Percentiles rank a stretch among this genome's conserved stretches.
Conservation (phyloP, 2,797 vertebrate genomes). For the Leptoclinus maculatus region DNA sequence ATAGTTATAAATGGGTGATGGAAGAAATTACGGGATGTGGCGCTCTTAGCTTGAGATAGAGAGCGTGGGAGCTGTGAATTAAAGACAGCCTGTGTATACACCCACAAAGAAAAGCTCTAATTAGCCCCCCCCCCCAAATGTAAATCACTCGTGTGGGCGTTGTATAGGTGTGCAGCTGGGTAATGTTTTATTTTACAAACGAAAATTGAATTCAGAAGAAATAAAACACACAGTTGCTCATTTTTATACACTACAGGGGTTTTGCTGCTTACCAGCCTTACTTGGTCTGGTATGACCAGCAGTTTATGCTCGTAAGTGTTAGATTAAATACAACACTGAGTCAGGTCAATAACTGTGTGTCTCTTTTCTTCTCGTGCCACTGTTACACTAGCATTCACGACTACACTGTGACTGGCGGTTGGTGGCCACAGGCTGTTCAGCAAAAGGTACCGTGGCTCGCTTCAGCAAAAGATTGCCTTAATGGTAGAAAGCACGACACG, state of each 20-base stretch:
- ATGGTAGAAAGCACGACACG: background rate
- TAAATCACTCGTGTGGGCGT: background rate
- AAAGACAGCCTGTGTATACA: background rate
- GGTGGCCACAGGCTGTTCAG: background rate
- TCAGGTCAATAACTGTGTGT: background rate
- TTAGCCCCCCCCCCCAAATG: background rate
- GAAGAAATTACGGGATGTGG: background rate
- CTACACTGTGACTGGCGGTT: background rate
- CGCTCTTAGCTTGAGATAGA: background rate
- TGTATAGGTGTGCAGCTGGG: background rate
- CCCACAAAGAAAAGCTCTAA: conserved; percentile 6
- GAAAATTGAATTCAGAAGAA: conserved; percentile 1
- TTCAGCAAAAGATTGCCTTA: background rate
- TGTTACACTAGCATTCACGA: background rate
- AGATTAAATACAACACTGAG: background rate
- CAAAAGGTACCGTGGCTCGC: background rate
- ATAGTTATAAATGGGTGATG: background rate
- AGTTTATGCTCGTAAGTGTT: background rate
- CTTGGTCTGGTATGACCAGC: background rate
- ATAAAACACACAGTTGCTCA: background rate
- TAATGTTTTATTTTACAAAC: background rate
- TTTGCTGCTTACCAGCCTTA: background rate
- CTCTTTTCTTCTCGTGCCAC: background rate
- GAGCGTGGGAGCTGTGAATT: background rate
- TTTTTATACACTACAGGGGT: background rate